Evolutionary conservation across 2,113 vertebrate species (phyloP), one percentile per base, ranked within the genome.

Genomic region (Glareola pratincola): DNA sequence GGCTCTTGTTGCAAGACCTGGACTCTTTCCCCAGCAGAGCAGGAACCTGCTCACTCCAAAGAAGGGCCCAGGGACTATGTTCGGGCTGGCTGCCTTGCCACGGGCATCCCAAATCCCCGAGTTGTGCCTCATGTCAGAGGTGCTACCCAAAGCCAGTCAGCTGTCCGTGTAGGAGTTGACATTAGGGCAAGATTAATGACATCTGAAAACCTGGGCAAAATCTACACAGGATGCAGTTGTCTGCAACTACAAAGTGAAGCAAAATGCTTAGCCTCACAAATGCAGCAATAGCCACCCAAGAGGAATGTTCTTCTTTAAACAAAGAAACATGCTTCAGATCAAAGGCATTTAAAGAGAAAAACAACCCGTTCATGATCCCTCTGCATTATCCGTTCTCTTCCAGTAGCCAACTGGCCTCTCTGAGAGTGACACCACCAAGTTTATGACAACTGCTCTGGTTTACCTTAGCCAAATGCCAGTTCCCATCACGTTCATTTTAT

Each of bases 1-100:
- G 17, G 47, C 4, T 82, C 47, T 39, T 5, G 2, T 7, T 23
- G n/a, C 23, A 71, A 62, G 51, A 88, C 17, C 9, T 26, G 32
- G 8, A 43, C 5, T 9, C 8, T 36, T 41, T 34, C 15, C 11
- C 27, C 3, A 4, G n/a, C 11, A 88, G 37, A 34, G 75, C 24
- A 50, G 20, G n/a, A 72, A 79, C 27, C 4, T 0, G 0, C 21
- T 67, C 9, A 3, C 30, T 72, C 50, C 23, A 0, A 0, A 62
- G 72, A 53, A 87, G 18, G 15, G 26, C 26, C 10, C 27, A 48
- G 18, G 53, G 18, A 50, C 39, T 10, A 27, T 22, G 47, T 12
- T 59, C 6, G 9, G 47, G 37, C 41, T 72, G 66, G 51, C 4
- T 73, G 77, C 37, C 47, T 53, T 90, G 81, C 27, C 63, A 63